These are phyloP conservation scores for Bagarius yarrelli DNA, from an alignment of 2,113 vertebrate genomes.

Conservation along the genomic window DNA sequence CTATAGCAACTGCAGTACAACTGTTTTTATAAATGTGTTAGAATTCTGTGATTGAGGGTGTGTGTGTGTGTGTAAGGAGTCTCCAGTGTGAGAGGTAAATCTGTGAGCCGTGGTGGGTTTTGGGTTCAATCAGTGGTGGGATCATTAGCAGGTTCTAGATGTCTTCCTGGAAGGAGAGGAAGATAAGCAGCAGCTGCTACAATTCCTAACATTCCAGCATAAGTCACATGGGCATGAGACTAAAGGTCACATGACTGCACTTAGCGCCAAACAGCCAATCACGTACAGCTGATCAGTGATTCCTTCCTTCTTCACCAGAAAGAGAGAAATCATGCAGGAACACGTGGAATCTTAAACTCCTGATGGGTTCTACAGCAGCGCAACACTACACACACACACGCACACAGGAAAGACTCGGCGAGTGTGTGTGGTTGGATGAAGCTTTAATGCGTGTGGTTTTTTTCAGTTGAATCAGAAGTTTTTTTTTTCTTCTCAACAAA, in stretches of 20 bases:
- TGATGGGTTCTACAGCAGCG: background rate
- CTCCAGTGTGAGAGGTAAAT: too few relatives aligned
- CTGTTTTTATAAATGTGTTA: too few relatives aligned
- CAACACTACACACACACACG: too few relatives aligned
- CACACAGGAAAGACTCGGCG: too few relatives aligned
- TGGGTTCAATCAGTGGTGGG: background rate
- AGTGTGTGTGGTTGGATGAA: too few relatives aligned
- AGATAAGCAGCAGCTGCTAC: background rate
- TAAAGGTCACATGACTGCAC: constrained; percentile 30
- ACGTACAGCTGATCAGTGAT: constrained; percentile 35
- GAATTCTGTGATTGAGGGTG: too few relatives aligned
- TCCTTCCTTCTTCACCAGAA: background rate
- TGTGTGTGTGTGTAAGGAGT: too few relatives aligned
- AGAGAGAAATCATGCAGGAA: background rate
- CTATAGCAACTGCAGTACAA: background rate
- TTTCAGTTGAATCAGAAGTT: too few relatives aligned
- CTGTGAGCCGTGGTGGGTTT: too few relatives aligned
- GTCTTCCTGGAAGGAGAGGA: background rate
- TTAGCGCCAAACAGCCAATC: background rate
- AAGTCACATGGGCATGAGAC: constrained; percentile 7
- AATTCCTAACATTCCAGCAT: constrained; percentile 32
- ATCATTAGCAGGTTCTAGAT: background rate
- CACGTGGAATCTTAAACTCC: background rate
- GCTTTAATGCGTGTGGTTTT: too few relatives aligned
- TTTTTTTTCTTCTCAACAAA: too few relatives aligned